These are phyloP conservation scores for Balaeniceps rex DNA, from an alignment of 2,113 vertebrate genomes.

Conservation along the genomic window DNA sequence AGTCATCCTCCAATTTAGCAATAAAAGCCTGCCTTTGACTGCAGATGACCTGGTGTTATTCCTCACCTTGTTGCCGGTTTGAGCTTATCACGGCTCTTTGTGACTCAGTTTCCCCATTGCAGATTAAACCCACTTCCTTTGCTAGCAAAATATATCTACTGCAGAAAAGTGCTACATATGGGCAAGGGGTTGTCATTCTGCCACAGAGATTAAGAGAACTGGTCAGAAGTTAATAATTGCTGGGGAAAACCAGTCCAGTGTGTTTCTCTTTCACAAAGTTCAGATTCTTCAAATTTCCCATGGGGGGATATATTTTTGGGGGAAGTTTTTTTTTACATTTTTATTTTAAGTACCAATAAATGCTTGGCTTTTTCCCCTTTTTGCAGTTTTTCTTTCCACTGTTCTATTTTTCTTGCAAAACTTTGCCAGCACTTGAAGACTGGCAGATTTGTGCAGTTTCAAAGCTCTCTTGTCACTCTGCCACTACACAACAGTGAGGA, in stretches of 20 bases:
- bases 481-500: not conserved
- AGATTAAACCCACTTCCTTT: not conserved
- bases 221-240: not conserved
- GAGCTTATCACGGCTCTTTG: fast-evolving
- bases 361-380: fast-evolving
- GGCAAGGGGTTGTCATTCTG: not conserved
- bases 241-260: not conserved
- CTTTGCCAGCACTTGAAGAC: not conserved
- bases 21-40: not conserved
- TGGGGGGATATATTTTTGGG: not conserved
- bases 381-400: not conserved
- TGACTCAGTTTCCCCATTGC: not conserved
- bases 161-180: not conserved
- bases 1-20: not conserved
- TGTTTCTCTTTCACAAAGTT: not conserved
- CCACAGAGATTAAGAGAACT: not conserved
- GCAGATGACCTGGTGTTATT: not conserved
- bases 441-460: not conserved
- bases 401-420: not conserved
- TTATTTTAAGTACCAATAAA: not conserved
- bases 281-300: not conserved
- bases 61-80: not conserved
- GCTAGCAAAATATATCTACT: no score
- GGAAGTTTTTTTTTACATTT: not conserved
- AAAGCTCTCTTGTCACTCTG: not conserved